These are phyloP conservation scores for Leptoteleia sp. DNA, from an alignment of 1,140 invertebrate genomes.

Conservation along the genomic window DNA sequence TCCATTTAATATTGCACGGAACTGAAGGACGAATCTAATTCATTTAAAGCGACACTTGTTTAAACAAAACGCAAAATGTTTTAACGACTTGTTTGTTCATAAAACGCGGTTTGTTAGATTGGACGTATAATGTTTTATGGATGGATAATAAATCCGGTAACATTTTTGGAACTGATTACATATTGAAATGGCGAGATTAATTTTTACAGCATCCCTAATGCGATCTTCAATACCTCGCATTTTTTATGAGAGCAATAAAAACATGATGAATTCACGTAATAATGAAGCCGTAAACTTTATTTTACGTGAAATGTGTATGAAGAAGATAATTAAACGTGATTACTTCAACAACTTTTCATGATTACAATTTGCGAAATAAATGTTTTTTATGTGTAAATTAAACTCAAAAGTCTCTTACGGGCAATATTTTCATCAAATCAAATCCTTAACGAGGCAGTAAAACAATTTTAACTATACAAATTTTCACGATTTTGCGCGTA, in stretches of 20 bases:
- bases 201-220: constrained; percentile 42
- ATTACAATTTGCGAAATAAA: constrained; percentile 20
- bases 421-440: neutral
- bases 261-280: constrained; percentile 37
- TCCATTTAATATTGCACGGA: no score
- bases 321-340: constrained; percentile 38
- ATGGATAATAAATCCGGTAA: constrained; percentile 15
- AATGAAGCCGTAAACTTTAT: constrained; percentile 35
- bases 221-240: constrained; percentile 32
- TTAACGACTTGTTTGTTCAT: constrained; percentile 7
- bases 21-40: neutral
- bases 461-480: no score
- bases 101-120: constrained; percentile 7
- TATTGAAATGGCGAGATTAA: constrained; percentile 37
- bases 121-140: constrained; percentile 14
- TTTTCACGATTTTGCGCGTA: no score
- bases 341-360: constrained; percentile 25
- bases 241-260: constrained; percentile 42
- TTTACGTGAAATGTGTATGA: constrained; percentile 30
- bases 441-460: no score
- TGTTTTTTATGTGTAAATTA: constrained; percentile 15
- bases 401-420: constrained; percentile 4
- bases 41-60: neutral
- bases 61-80: neutral
- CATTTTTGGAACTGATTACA: constrained; percentile 36